Percentiles rank a stretch among this genome's conserved stretches.
Evolutionary conservation across 1,140 invertebrate species (phyloP).

Genomic region (Cepaea nemoralis): DNA sequence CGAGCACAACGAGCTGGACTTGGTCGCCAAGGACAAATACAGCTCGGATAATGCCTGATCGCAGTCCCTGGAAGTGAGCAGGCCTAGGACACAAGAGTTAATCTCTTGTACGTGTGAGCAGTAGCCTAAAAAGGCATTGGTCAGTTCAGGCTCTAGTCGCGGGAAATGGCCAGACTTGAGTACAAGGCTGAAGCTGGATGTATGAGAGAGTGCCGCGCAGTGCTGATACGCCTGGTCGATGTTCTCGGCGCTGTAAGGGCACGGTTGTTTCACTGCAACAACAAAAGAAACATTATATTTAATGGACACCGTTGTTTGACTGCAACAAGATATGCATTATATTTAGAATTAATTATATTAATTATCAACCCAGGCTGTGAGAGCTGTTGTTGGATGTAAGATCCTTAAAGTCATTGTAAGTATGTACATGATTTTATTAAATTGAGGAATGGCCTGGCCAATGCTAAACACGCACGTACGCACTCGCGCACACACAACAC

Average conservation of each 20-base stretch:
- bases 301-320: no score
- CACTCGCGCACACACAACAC: no score
- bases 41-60: not conserved
- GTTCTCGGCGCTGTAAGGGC: not conserved
- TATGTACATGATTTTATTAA: no score
- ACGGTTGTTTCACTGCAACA: no score
- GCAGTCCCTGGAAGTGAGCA: not conserved
- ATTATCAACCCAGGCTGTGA: no score
- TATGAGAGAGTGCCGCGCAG: not conserved
- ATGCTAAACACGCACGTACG: no score
- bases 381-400: no score
- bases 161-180: not conserved
- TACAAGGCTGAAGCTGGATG: not conserved
- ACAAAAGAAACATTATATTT: no score
- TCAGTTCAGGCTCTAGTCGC: not conserved
- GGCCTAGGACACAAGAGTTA: not conserved
- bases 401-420: no score
- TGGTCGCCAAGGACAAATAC: not conserved
- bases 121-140: not conserved
- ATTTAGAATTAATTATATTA: no score
- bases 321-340: no score
- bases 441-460: no score
- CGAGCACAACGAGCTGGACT: not conserved
- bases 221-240: not conserved
- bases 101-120: not conserved